Evolutionary conservation across 2,888 invertebrate species (phyloP).

Genomic region (Rotaria sp.): DNA sequence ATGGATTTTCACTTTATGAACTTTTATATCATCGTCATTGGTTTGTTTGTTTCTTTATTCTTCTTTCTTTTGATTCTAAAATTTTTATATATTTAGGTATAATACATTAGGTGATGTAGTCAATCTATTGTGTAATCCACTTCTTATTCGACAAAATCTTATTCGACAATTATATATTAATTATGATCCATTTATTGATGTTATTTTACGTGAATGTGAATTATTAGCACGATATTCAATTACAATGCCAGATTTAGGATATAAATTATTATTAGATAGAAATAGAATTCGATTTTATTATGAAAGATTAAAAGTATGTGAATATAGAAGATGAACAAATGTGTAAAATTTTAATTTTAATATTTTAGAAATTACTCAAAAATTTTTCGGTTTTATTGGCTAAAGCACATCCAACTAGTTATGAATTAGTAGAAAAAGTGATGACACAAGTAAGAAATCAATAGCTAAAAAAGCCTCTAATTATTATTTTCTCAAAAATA

Average conservation of each 20-base stretch:
- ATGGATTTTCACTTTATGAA: neutral
- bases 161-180: slow-evolving; percentile 7
- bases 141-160: neutral
- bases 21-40: neutral
- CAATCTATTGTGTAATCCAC: neutral
- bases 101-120: neutral
- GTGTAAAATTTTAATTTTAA: neutral
- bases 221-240: neutral
- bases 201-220: neutral
- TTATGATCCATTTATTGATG: slow-evolving; percentile 23
- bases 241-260: slow-evolving; percentile 2
- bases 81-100: neutral
- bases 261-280: neutral
- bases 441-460: slow-evolving; percentile 14
- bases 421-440: slow-evolving; percentile 5
- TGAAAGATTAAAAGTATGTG: slow-evolving; percentile 2
- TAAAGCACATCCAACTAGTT: slow-evolving; percentile 10
- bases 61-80: neutral
- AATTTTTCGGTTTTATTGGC: neutral
- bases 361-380: neutral
- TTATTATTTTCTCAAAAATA: no score
- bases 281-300: neutral
- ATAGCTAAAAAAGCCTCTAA: no score
- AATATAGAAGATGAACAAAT: neutral
- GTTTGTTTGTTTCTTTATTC: neutral